A percentile compares a stretch with the other conserved stretches of the same genome.
These are phyloP conservation scores for Mallotus villosus DNA, from an alignment of 2,797 vertebrate genomes.

Conservation along the genomic window DNA sequence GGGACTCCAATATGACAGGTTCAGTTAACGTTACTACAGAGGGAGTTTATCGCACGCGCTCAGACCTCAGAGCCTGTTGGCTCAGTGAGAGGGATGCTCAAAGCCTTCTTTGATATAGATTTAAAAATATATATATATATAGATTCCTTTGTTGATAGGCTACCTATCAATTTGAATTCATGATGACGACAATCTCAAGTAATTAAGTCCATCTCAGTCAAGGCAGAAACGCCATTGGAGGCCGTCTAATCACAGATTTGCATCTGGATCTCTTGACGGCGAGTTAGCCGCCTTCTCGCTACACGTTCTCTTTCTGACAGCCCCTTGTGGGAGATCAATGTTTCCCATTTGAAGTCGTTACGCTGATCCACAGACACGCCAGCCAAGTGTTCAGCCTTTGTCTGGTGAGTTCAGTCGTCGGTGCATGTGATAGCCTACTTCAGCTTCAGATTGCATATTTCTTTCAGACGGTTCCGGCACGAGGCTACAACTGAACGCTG, in stretches of 20 bases:
- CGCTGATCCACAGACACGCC: background rate
- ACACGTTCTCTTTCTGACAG: conserved; percentile 2
- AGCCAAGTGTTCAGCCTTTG: background rate
- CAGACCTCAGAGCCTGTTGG: background rate
- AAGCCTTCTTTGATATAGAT: too few species aligned
- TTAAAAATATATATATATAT: too few species aligned
- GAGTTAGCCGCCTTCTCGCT: conserved; percentile 15
- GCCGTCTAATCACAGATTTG: conserved; percentile 26
- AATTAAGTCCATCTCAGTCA: conserved; percentile 22
- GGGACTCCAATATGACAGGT: background rate
- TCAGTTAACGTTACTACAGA: conserved; percentile 1
- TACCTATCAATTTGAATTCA: background rate
- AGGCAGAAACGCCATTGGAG: conserved; percentile 18
- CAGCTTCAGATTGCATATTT: background rate
- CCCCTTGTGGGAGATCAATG: background rate
- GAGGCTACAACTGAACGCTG: background rate
- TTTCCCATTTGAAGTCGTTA: background rate
- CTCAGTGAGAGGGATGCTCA: background rate
- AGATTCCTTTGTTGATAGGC: too few species aligned
- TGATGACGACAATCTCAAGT: conserved; percentile 2
- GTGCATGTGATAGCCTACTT: background rate
- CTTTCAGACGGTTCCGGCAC: background rate
- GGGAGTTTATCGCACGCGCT: background rate
- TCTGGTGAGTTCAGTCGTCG: background rate
- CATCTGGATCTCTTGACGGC: background rate